Evolutionary conservation across 2,888 invertebrate genomes (phyloP).

Genomic region (Zaprionus bogoriensis): DNA sequence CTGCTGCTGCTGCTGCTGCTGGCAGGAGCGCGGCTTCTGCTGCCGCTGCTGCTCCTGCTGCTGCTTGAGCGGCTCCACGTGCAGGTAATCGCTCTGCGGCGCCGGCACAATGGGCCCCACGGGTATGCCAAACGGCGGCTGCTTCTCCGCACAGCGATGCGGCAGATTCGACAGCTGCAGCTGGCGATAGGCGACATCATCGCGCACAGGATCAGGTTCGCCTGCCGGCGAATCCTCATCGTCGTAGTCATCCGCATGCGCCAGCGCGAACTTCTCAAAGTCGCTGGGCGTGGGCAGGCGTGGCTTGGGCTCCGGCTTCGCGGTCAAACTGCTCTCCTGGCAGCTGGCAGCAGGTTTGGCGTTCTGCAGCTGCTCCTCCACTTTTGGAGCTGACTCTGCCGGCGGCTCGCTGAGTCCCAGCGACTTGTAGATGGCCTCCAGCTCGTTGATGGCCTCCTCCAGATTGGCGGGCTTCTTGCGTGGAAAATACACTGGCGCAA

Average conservation of each 20-base stretch:
- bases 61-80: slow-evolving; percentile 85
- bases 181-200: slow-evolving; percentile 93
- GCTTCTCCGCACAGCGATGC: slow-evolving; percentile 89
- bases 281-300: slow-evolving; percentile 78
- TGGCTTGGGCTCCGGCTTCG: slow-evolving; percentile 44
- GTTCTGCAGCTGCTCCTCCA: background rate
- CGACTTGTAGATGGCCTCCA: slow-evolving; percentile 95
- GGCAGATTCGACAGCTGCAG: slow-evolving; percentile 90
- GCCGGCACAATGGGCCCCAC: slow-evolving; percentile 91
- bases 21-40: no score
- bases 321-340: background rate
- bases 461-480: slow-evolving; percentile 89
- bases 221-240: slow-evolving; percentile 84
- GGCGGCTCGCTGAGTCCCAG: slow-evolving; percentile 89
- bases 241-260: slow-evolving; percentile 85
- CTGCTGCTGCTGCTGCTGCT: background rate
- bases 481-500: slow-evolving; percentile 76
- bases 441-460: slow-evolving; percentile 93
- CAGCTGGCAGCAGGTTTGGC: background rate
- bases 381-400: slow-evolving; percentile 1
- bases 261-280: slow-evolving; percentile 83
- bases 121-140: slow-evolving; percentile 95
- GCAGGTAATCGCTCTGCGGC: slow-evolving; percentile 92
- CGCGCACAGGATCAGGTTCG: slow-evolving; percentile 91
- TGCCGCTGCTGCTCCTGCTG: background rate